These are phyloP conservation scores for Salarias fasciatus DNA, from an alignment of 2,797 vertebrate species.

Conservation along the genomic window DNA sequence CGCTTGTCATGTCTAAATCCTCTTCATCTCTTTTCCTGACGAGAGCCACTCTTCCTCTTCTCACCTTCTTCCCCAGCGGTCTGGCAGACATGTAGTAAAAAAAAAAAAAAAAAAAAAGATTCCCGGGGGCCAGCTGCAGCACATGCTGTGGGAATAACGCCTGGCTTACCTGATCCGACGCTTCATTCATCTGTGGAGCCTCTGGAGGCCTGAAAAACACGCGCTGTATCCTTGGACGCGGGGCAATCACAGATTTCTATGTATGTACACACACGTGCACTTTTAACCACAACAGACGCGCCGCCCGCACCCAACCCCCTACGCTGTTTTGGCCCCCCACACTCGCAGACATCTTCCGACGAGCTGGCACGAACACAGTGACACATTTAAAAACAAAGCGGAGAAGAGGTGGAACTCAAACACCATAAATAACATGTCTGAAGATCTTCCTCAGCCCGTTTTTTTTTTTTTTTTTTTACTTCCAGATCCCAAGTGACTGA, in stretches of 20 bases:
- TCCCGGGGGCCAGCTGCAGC: slow-evolving; percentile 69
- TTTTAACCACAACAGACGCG: slow-evolving; percentile 25
- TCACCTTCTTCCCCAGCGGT: slow-evolving; percentile 51
- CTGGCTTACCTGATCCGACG: slow-evolving; percentile 76
- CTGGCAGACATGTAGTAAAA: slow-evolving; percentile 54
- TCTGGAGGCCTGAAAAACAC: slow-evolving; percentile 71
- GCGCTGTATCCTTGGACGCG: slow-evolving; percentile 26
- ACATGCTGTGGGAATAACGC: slow-evolving; percentile 69
- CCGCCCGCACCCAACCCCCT: slow-evolving; percentile 5
- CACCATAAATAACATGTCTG: slow-evolving; percentile 41
- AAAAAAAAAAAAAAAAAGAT: slow-evolving; percentile 37
- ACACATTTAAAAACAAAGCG: slow-evolving; percentile 30
- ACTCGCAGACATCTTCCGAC: slow-evolving; percentile 4
- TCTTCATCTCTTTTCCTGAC: slow-evolving; percentile 65
- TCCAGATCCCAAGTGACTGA: slow-evolving; percentile 61
- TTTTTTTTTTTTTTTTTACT: no score
- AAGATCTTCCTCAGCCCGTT: slow-evolving; percentile 51
- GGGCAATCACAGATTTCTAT: slow-evolving; percentile 36
- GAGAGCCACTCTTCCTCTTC: slow-evolving; percentile 48
- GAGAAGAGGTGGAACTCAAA: slow-evolving; percentile 21
- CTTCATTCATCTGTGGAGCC: slow-evolving; percentile 76
- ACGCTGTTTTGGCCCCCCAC: slow-evolving; percentile 10
- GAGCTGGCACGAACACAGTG: slow-evolving; percentile 13
- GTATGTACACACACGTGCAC: slow-evolving; percentile 23
- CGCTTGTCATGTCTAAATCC: slow-evolving; percentile 69